phyloP scores from a whole-genome alignment of 2,113 vertebrate genomes.

The Scomber scombrus region DNA sequence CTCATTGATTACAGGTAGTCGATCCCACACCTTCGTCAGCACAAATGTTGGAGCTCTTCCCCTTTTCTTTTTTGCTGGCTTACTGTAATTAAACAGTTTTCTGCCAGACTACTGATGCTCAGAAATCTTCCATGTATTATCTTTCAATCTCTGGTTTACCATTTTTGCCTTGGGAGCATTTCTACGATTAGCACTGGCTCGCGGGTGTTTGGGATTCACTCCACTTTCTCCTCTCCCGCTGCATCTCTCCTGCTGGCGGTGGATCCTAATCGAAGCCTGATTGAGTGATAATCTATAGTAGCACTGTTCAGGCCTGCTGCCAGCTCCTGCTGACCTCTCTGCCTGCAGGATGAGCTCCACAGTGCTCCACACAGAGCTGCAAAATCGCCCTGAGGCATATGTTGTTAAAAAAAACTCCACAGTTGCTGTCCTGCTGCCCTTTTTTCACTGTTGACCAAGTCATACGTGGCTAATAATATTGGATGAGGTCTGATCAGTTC shows the following conservation, averaged over 20 bases:
- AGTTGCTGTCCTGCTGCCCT: conserved; percentile 9
- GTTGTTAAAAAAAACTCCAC: conserved; percentile 5
- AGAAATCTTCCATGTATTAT: conserved; percentile 79
- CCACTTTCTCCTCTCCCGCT: conserved; percentile 33
- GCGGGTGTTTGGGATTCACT: conserved; percentile 71
- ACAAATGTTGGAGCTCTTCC: conserved; percentile 71
- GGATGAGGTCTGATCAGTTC: conserved; percentile 57
- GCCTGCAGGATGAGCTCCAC: conserved; percentile 55
- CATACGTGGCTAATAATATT: conserved; percentile 18
- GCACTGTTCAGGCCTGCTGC: conserved; percentile 65
- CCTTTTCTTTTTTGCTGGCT: conserved; percentile 47
- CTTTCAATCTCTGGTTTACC: conserved; percentile 80
- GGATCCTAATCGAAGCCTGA: conserved; percentile 79
- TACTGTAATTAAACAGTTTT: conserved; percentile 73
- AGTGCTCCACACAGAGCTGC: conserved; percentile 56
- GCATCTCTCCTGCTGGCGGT: conserved; percentile 55
- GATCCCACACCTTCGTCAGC: conserved; percentile 81
- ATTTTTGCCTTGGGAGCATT: conserved; percentile 82
- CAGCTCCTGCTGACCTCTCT: conserved; percentile 70
- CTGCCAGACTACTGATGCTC: conserved; percentile 69
- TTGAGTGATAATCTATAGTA: conserved; percentile 86
- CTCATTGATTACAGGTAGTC: conserved; percentile 85
- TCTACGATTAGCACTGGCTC: conserved; percentile 73
- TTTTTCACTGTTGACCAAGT: conserved; percentile 27
- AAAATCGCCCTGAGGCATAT: conserved; percentile 33